Conservation (phyloP, 2,113 vertebrate genomes). For the Sakesphorus luctuosus region DNA sequence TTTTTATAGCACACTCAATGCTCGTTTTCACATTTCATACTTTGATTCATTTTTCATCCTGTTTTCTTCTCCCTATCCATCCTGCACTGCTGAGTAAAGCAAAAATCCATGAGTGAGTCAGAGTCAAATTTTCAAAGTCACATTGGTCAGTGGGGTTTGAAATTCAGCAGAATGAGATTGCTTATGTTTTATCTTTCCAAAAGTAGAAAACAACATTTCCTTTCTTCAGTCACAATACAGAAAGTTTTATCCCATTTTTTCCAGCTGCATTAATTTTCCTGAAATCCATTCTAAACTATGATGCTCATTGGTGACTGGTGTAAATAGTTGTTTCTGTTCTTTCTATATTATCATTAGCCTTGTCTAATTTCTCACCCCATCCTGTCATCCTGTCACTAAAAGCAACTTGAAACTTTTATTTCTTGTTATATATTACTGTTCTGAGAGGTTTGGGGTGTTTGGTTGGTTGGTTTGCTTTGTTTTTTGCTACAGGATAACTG, state of each 20-base stretch:
- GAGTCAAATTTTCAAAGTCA: slow-evolving; percentile 41
- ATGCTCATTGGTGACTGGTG: not conserved
- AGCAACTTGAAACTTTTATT: slow-evolving; percentile 30
- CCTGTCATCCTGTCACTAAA: not conserved
- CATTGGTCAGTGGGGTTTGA: slow-evolving; percentile 19
- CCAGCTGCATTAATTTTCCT: not conserved
- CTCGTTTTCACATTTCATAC: not conserved
- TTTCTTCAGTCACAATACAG: not conserved
- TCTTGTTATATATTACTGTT: slow-evolving; percentile 31
- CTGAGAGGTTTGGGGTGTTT: not conserved
- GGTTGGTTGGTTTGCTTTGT: not conserved
- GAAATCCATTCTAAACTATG: not conserved
- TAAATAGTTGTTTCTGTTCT: slow-evolving; percentile 7
- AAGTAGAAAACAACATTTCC: not conserved
- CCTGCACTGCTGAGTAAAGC: slow-evolving; percentile 1
- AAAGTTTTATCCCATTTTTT: not conserved
- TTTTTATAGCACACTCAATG: not conserved
- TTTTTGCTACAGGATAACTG: not conserved
- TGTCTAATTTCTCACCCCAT: not conserved
- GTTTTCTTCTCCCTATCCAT: slow-evolving; percentile 26
- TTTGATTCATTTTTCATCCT: slow-evolving; percentile 33
- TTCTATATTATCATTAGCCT: not conserved
- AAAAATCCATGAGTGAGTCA: slow-evolving; percentile 25
- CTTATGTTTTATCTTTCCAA: not conserved
- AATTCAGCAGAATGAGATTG: slow-evolving; percentile 25